Evolutionary conservation across 37 sponge, comb jelly and placozoan species (phyloP).

Genomic region (Oopsacas minuta): DNA sequence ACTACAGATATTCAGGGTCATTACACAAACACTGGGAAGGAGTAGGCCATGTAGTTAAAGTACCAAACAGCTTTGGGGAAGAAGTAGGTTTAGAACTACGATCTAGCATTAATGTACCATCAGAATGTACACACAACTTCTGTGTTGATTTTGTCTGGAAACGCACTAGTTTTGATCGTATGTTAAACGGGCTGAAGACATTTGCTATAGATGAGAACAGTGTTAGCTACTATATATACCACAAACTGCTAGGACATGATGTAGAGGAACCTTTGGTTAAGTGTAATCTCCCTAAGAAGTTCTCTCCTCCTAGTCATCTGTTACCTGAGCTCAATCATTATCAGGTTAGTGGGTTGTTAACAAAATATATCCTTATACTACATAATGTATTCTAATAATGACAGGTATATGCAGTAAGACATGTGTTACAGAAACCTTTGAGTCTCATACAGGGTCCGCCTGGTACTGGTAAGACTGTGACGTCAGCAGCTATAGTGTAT

Average conservation of each 20-base stretch:
- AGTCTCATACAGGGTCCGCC: constrained; percentile 96
- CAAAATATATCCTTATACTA: background rate
- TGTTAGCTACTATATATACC: constrained; percentile 88
- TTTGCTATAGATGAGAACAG: constrained; percentile 91
- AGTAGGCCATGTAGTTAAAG: constrained; percentile 83
- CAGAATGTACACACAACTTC: constrained; percentile 47
- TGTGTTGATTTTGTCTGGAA: constrained; percentile 96
- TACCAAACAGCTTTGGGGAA: constrained; percentile 69
- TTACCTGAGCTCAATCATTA: constrained; percentile 69
- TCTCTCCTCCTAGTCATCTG: constrained; percentile 57
- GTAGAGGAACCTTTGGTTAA: constrained; percentile 54
- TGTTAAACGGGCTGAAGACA: constrained; percentile 85
- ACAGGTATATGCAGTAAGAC: constrained; percentile 85
- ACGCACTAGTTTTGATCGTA: constrained; percentile 89
- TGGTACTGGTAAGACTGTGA: constrained; percentile 95
- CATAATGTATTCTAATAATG: background rate
- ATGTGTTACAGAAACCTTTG: constrained; percentile 80
- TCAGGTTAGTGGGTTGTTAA: background rate
- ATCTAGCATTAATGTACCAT: constrained; percentile 46
- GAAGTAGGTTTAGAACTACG: constrained; percentile 84
- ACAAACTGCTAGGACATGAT: constrained; percentile 79
- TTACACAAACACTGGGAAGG: constrained; percentile 59
- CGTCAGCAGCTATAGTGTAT: constrained; percentile 94
- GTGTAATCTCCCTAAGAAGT: constrained; percentile 52
- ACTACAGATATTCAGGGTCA: constrained; percentile 25